Evolutionary conservation across 2,888 invertebrate genomes (phyloP).

Genomic region (Pimpla rufipes): DNA sequence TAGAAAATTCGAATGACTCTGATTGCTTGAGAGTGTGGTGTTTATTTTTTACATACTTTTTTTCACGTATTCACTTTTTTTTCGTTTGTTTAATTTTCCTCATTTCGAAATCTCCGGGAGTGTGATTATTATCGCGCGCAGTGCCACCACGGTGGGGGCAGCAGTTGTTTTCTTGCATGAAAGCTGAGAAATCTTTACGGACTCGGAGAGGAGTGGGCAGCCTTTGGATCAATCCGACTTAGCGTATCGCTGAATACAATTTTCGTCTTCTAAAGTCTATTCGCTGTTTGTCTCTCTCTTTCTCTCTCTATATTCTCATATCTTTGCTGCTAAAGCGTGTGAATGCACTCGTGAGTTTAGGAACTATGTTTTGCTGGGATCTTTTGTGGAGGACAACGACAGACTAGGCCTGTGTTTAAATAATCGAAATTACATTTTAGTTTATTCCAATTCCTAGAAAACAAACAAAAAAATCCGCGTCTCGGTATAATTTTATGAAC

Average conservation of each 20-base stretch:
- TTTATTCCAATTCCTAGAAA: neutral
- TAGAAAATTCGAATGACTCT: conserved; percentile 42
- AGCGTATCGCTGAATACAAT: conserved; percentile 21
- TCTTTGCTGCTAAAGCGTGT: conserved; percentile 27
- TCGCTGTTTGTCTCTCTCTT: conserved; percentile 26
- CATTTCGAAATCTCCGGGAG: neutral
- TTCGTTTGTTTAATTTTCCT: conserved; percentile 13
- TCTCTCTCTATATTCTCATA: neutral
- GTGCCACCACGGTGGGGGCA: conserved; percentile 39
- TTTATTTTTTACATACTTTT: conserved; percentile 30
- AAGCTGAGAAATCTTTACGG: conserved; percentile 38
- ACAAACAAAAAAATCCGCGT: neutral
- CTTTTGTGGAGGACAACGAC: conserved; percentile 39
- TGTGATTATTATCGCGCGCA: conserved; percentile 18
- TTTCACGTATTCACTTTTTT: conserved; percentile 10
- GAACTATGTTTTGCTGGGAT: conserved; percentile 23
- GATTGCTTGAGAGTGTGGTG: conserved; percentile 64
- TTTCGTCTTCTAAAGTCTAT: conserved; percentile 23
- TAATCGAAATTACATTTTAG: neutral
- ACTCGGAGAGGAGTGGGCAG: conserved; percentile 54
- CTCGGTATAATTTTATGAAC: neutral
- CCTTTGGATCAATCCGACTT: conserved; percentile 29
- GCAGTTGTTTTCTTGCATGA: conserved; percentile 61
- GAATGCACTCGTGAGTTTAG: conserved; percentile 40
- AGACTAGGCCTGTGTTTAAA: conserved; percentile 18